Evolutionary conservation across 2,113 vertebrate genomes (phyloP), one percentile per base, ranked within the genome.

Genomic region (Passer montanus): DNA sequence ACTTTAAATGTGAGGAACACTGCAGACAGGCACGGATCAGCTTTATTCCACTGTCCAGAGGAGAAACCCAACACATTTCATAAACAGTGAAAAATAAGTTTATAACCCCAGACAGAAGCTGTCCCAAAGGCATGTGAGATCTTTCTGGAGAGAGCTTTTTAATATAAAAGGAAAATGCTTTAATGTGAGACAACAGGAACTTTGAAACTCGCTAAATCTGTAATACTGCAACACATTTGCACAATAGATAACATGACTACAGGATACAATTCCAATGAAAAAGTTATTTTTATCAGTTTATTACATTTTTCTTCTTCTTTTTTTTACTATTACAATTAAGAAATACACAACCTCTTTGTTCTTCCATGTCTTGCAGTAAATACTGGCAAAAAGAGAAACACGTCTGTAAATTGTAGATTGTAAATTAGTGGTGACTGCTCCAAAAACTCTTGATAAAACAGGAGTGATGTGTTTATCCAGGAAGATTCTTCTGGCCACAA

Each of bases 321-420:
- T 31, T 24, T 64, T 35, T 4, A 6, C 1, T 22, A 7, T 30
- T 47, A 3, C 8, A 12, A 2, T 63, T 39, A 60, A 55, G 47
- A 68, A 50, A 15, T 22, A 8, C 28, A 59, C 41, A 33, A 6
- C 31, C 15, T 33, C 14, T 43, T n/a, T 35, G 33, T 59, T 76
- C 31, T 72, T 21, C 14, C 7, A 2, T 30, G 6, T 43, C 15
- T 15, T 79, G 64, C 44, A 41, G 2, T 41, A 35, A 84, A 21
- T 23, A 33, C 13, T 20, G 41, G 11, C 10, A 30, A 47, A 3
- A 46, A 69, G 47, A 72, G 28, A 81, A 58, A 11, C 27, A 1
- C 0, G 0, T 30, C 55, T 74, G 13, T 30, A 11, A 41, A 13
- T 5, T 15, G n/a, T 12, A 53, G 49, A 8, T 44, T 73, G 63